Evolutionary conservation across 2,113 vertebrate species (phyloP).

Genomic region (Tyrannus savana): DNA sequence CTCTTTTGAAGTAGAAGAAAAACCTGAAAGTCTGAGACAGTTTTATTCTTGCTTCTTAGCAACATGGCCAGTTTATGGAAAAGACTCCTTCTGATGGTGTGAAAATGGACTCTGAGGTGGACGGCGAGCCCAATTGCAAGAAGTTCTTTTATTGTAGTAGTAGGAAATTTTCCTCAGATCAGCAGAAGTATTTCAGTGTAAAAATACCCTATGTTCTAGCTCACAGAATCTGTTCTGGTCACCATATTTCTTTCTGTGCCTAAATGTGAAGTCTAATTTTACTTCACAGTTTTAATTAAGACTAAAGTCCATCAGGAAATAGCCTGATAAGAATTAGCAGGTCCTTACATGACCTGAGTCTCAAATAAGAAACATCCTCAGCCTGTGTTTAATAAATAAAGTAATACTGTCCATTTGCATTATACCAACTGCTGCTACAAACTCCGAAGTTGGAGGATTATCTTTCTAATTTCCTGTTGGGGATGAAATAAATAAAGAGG

Average conservation of each 20-base stretch:
- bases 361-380: neutral
- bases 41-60: neutral
- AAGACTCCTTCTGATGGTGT: neutral
- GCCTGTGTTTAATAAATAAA: neutral
- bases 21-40: accelerated
- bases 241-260: accelerated
- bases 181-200: neutral
- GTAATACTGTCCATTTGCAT: neutral
- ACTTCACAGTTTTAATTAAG: neutral
- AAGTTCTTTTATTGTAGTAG: neutral
- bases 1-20: neutral
- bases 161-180: neutral
- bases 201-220: neutral
- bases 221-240: neutral
- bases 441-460: neutral
- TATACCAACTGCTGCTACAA: neutral
- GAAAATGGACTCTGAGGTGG: neutral
- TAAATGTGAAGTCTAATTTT: neutral
- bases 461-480: neutral
- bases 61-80: neutral
- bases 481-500: neutral
- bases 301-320: neutral
- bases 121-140: neutral
- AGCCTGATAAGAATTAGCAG: neutral
- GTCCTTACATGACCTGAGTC: neutral